Base-by-base conservation (phyloP, 2,888 invertebrate species). In the Synanthedon tipuliformis region DNA sequence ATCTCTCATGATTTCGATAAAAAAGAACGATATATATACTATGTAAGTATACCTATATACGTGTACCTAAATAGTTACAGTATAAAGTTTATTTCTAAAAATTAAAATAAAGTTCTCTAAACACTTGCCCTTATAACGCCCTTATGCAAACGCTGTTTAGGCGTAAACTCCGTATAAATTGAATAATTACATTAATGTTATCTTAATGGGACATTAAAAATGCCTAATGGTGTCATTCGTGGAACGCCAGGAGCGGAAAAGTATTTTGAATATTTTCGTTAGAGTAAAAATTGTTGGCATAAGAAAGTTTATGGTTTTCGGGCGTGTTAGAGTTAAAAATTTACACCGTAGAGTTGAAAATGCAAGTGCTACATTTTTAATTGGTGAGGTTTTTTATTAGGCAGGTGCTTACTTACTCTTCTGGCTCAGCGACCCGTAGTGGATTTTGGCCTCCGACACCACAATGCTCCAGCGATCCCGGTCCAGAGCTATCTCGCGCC, bases 141-240 rank as follows among this genome's bases (percentile, higher is more conserved):
- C 13, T 45, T 45, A 49, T 49, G 13, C 16, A 49, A 45, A 23
- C 18, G 23, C 23, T 49, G 12, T 49, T 18, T 50, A 50, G 45
- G 50, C 50, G 5, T 13, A 51, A 50, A 49, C 50, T 52, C 41
- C 34, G 11, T 55, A 52, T 50, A 55, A 54, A 58, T 56, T 51
- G 52, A 52, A 55, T 60, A 61, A 60, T 62, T 60, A 59, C 60
- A 55, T 55, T 59, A 56, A 56, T 56, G 56, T 60, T 65, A 64
- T 64, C 62, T 64, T 64, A 69, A 68, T 67, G 60, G 61, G 53
- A 54, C 58, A 65, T 68, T 65, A 61, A 63, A 62, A 61, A 61
- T 50, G 48, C 61, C 40, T 60, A 65, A 64, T 60, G 60, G 57
- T 53, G 59, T 55, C 61, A 60, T 64, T 61, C 52, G 52, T 51